phyloP scores from a whole-genome alignment of 2,888 invertebrate genomes.

The Athalia rosae region DNA sequence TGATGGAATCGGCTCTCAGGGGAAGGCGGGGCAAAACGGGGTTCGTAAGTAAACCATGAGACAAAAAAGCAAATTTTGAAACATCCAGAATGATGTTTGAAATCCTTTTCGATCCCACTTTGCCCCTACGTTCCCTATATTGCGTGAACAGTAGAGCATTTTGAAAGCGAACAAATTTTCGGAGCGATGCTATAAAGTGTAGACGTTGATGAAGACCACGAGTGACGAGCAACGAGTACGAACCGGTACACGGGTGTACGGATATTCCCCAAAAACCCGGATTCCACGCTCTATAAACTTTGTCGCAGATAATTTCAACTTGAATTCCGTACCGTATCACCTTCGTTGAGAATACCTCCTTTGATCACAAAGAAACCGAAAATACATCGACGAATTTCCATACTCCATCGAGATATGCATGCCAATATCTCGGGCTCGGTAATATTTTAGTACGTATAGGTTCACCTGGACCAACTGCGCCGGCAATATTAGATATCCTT shows the following conservation, averaged over 20 bases:
- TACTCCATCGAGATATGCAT: conserved; percentile 41
- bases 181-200: not conserved
- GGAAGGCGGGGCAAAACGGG: too few relatives aligned
- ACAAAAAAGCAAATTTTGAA: too few relatives aligned
- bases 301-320: conserved; percentile 31
- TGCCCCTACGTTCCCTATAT: too few relatives aligned
- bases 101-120: too few relatives aligned
- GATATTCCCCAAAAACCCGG: conserved; percentile 4
- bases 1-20: too few relatives aligned
- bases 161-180: not conserved
- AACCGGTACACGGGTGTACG: not conserved
- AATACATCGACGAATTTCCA: conserved; percentile 44
- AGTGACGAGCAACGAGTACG: not conserved
- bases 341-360: conserved; percentile 31
- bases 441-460: conserved; percentile 38
- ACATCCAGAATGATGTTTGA: too few relatives aligned
- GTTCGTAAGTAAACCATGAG: too few relatives aligned
- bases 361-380: conserved; percentile 41
- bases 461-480: conserved; percentile 48
- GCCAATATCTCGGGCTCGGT: conserved; percentile 37
- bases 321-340: conserved; percentile 32
- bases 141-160: too few relatives aligned
- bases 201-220: not conserved
- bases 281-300: conserved; percentile 37
- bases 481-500: conserved; percentile 61